Conservation (phyloP, 2,113 vertebrate genomes). For the Microtus richardsoni region DNA sequence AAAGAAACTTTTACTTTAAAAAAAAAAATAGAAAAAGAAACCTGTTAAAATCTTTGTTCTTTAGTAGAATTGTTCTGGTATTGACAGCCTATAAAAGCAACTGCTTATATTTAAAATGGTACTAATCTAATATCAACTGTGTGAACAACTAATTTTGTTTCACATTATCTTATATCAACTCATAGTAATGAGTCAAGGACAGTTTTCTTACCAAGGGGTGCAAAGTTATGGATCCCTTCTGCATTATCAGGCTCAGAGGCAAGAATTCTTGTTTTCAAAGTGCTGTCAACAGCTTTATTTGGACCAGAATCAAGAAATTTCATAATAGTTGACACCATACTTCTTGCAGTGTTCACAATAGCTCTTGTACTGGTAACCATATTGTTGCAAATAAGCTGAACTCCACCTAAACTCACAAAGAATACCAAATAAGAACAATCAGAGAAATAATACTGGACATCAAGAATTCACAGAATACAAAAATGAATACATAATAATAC, state of each 20-base stretch:
- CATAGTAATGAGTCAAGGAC: not conserved
- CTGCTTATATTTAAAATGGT: constrained; percentile 8
- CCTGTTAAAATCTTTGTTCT: not conserved
- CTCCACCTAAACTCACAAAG: constrained; percentile 90
- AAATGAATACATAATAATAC: not conserved
- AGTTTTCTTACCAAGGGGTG: constrained; percentile 92
- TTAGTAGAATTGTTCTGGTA: not conserved
- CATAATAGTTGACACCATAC: constrained; percentile 99
- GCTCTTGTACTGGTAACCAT: constrained; percentile 99
- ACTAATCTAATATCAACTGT: not conserved
- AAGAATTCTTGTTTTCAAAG: constrained; percentile 95
- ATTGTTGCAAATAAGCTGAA: constrained; percentile 99
- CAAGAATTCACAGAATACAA: not conserved
- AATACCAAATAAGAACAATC: constrained; percentile 37
- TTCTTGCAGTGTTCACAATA: constrained; percentile 98
- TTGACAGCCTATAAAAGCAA: constrained; percentile 2
- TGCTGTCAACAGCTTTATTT: constrained; percentile 95
- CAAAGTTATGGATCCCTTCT: constrained; percentile 99
- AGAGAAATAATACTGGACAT: not conserved
- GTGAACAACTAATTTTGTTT: constrained; percentile 39
- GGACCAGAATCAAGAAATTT: constrained; percentile 98
- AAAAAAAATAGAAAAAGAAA: not conserved
- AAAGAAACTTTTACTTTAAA: not conserved
- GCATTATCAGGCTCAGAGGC: constrained; percentile 98
- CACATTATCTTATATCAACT: not conserved